A percentile compares a stretch with the other conserved stretches of the same genome.
Evolutionary conservation across 2,888 invertebrate species (phyloP).

Genomic region (Mallateleia sp.): DNA sequence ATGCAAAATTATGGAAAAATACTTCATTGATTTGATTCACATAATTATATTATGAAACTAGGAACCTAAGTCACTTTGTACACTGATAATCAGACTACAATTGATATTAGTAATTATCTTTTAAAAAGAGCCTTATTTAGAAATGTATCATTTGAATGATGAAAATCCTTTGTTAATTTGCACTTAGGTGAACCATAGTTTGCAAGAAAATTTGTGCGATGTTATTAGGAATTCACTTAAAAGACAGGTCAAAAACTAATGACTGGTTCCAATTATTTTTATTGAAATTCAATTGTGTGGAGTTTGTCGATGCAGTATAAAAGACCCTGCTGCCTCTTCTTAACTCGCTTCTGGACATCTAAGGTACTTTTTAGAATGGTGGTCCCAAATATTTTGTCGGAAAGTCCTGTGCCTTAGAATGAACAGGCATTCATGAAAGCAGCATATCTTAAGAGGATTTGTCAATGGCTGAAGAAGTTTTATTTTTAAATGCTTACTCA

Average conservation of each 20-base stretch:
- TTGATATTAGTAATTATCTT: background rate
- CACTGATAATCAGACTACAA: slow-evolving; percentile 22
- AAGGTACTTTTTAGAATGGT: slow-evolving; percentile 95
- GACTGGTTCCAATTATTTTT: slow-evolving; percentile 60
- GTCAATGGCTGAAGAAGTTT: too few relatives aligned
- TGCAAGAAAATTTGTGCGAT: slow-evolving; percentile 1
- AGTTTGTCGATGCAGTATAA: slow-evolving; percentile 94
- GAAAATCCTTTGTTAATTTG: background rate
- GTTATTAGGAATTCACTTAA: slow-evolving; percentile 61
- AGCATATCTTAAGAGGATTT: too few relatives aligned
- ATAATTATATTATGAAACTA: background rate
- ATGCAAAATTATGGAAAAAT: background rate
- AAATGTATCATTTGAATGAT: background rate
- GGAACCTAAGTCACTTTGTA: background rate
- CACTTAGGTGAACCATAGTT: background rate
- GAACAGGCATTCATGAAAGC: too few relatives aligned
- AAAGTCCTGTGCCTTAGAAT: too few relatives aligned
- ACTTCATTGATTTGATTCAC: background rate
- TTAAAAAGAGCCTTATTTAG: background rate
- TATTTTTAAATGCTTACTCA: too few relatives aligned
- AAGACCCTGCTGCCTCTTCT: slow-evolving; percentile 95
- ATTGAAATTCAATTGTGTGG: slow-evolving; percentile 89
- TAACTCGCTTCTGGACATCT: slow-evolving; percentile 96
- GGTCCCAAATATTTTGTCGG: too few relatives aligned
- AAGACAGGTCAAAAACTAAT: slow-evolving; percentile 8